Evolutionary conservation across 2,888 invertebrate genomes (phyloP).

Genomic region (Dryococelus australis): DNA sequence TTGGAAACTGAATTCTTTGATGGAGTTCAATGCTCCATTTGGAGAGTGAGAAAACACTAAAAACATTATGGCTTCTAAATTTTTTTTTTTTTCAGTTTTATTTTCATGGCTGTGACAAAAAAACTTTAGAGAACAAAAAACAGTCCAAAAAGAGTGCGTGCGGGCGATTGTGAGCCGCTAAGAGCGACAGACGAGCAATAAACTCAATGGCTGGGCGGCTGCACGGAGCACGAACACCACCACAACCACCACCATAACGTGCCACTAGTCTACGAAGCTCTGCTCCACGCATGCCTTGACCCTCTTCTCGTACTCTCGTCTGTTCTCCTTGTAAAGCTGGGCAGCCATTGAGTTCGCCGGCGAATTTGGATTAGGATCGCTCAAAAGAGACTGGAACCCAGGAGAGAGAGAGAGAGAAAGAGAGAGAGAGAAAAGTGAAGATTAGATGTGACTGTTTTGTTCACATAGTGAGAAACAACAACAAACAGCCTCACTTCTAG

Average conservation of each 20-base stretch:
- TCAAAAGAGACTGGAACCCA: slow-evolving; percentile 86
- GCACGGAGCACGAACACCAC: background rate
- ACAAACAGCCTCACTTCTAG: background rate
- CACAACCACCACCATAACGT: background rate
- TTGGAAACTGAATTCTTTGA: background rate
- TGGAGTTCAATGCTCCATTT: background rate
- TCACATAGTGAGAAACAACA: background rate
- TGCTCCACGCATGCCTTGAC: slow-evolving; percentile 99
- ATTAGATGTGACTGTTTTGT: background rate
- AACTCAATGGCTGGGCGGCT: background rate
- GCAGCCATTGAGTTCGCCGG: slow-evolving; percentile 99
- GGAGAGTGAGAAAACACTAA: background rate
- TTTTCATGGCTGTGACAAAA: background rate
- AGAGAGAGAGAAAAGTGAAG: background rate
- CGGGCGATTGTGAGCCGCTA: background rate
- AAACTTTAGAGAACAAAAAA: background rate
- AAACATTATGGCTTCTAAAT: background rate
- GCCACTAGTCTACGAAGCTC: slow-evolving; percentile 92
- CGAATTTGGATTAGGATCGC: slow-evolving; percentile 99
- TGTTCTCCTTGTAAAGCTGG: slow-evolving; percentile 98
- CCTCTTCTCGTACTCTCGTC: slow-evolving; percentile 98
- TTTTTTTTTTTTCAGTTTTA: background rate
- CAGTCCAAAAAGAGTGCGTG: background rate
- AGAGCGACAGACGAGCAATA: background rate
- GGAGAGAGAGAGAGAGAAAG: background rate